Base-by-base conservation (phyloP, 1,140 invertebrate genomes). In the Nixonia krombeini region DNA sequence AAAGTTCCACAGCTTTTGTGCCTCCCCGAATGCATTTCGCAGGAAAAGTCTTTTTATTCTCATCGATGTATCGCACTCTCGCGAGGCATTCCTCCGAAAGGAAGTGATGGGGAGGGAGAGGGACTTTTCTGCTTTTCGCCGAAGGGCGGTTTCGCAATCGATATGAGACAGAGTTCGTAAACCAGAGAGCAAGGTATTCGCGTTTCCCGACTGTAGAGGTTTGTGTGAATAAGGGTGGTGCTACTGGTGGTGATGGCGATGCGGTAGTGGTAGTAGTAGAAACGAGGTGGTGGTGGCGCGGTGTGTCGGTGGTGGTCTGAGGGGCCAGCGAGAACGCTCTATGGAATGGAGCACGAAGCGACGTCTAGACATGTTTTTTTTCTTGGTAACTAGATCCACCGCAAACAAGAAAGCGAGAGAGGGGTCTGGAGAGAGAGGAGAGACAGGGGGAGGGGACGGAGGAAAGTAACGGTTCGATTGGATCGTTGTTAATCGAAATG, bases 341-440 rank as follows among this genome's bases (percentile, higher is more conserved):
- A 12, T 12, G 33, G 13, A 35, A 13, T 35, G 12, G 33, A 35
- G 33, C 13, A 35, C 33, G 33, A 13, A 35, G 33, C 57, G 42
- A 68, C 68, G 70, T 72, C 69, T 72, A 72, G 62, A 72, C 68
- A 37, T 52, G 62, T 72, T 72, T 71, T 72, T n/a, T 72, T 72
- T 47, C 10, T 13, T 37, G 16, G 47, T 37, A 35, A 35, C 33
- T 12, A 35, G 33, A 35, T 35, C 33, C 33, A 35, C 33, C 33
- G 12, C 33, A 35, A 35, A 35, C 33, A 35, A 35, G 33, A 35
- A 12, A 35, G 29, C 25, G 9, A 31, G 9, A 31, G 9, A n/a
- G 29, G 12, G 3, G 9, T n/a, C 8, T 8, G 2, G 29, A 31
- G 9, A 31, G 29, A 3, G 29, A 31, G 29, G 12, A 31, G 12